phyloP scores from a whole-genome alignment of 2,797 vertebrate genomes.

The Mus minutoides region DNA sequence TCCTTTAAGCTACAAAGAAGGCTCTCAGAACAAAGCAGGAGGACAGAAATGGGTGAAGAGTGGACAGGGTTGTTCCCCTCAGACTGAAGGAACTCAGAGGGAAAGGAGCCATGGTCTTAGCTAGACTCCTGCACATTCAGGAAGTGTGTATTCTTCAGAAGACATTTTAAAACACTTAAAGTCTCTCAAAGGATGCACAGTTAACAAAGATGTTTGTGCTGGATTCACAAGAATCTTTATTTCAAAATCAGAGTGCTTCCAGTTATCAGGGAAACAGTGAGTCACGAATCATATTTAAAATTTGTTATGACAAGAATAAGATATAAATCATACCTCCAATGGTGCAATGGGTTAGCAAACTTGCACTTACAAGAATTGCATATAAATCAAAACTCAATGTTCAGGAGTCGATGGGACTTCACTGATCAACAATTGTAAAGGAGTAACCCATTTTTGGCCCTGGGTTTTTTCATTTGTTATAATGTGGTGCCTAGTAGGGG shows the following conservation, averaged over 20 bases:
- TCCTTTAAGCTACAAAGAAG: not conserved
- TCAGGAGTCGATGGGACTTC: not conserved
- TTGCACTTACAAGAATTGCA: not conserved
- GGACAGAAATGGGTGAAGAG: rapidly evolving
- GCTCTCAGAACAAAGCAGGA: not conserved
- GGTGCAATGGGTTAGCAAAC: not conserved
- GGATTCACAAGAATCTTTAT: not conserved
- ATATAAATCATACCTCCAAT: not conserved
- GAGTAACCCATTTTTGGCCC: not conserved
- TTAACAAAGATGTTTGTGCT: not conserved
- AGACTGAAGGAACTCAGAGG: not conserved
- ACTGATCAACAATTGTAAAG: not conserved
- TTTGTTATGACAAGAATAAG: not conserved
- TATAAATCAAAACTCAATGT: not conserved
- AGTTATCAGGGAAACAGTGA: not conserved
- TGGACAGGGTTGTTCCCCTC: no score
- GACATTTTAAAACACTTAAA: not conserved
- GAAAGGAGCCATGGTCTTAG: not conserved
- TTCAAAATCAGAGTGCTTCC: not conserved
- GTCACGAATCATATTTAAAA: not conserved
- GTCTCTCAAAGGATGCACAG: not conserved
- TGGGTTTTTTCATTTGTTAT: not conserved
- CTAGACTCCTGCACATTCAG: rapidly evolving
- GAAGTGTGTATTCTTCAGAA: not conserved
- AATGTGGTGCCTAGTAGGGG: not conserved